Percentiles rank a stretch among this genome's conserved stretches.
These are phyloP conservation scores for Cerceris ruficornis DNA, from an alignment of 2,888 invertebrate species.

Conservation along the genomic window DNA sequence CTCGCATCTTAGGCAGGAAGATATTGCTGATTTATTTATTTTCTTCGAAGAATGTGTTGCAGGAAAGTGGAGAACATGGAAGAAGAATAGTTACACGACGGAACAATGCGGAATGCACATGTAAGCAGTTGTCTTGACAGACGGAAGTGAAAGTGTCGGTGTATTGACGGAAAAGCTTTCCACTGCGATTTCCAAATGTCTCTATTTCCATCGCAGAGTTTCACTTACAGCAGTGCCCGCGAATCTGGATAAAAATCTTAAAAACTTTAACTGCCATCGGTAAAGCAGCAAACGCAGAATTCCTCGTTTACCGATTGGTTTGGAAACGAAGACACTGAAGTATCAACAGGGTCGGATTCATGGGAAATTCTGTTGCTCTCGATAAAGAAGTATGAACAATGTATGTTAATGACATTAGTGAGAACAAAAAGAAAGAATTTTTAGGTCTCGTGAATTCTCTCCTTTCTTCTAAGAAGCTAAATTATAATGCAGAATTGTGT, in stretches of 20 bases:
- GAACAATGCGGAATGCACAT: constrained; percentile 29
- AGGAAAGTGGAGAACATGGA: background rate
- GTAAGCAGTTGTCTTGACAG: constrained; percentile 51
- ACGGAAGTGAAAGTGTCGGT: constrained; percentile 73
- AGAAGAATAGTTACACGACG: constrained; percentile 11
- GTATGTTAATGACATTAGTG: too few relatives aligned
- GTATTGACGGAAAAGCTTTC: constrained; percentile 68
- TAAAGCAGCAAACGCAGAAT: background rate
- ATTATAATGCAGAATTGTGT: too few relatives aligned
- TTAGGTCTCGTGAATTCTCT: too few relatives aligned
- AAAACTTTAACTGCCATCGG: background rate
- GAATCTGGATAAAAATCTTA: background rate
- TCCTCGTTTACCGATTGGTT: background rate
- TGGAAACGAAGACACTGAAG: too few relatives aligned
- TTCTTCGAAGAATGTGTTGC: background rate
- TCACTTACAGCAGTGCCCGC: constrained; percentile 12
- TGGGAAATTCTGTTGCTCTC: too few relatives aligned
- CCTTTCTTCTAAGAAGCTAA: too few relatives aligned
- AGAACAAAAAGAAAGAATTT: too few relatives aligned
- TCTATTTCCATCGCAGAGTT: constrained; percentile 11
- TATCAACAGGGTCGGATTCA: too few relatives aligned
- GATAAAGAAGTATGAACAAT: too few relatives aligned
- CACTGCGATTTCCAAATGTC: constrained; percentile 62
- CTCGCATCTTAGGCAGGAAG: too few relatives aligned
- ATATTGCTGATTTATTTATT: background rate